These are phyloP conservation scores for Periphyllus acericola DNA, from an alignment of 2,888 invertebrate genomes.

Conservation along the genomic window DNA sequence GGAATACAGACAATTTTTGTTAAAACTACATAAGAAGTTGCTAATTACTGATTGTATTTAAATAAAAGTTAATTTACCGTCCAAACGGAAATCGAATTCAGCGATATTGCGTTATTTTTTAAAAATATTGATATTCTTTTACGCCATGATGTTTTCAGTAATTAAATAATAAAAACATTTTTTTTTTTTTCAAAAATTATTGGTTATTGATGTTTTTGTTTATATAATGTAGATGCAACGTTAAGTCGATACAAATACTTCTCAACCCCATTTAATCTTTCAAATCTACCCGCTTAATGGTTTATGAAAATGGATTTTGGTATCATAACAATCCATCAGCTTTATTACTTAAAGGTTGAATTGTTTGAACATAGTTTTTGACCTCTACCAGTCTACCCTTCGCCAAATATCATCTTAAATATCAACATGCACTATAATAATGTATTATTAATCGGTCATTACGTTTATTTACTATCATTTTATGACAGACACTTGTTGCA, in stretches of 20 bases:
- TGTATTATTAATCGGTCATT: conserved; percentile 41
- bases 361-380: conserved; percentile 26
- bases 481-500: conserved; percentile 48
- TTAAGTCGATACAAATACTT: background rate
- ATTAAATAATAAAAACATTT: background rate
- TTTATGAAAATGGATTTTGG: conserved; percentile 36
- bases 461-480: conserved; percentile 38
- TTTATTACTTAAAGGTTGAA: conserved; percentile 27
- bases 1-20: too few relatives aligned
- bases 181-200: too few relatives aligned
- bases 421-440: conserved; percentile 2
- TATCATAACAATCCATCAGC: conserved; percentile 19
- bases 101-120: too few relatives aligned
- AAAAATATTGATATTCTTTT: too few relatives aligned
- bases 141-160: background rate
- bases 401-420: background rate
- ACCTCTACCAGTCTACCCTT: background rate
- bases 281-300: conserved; percentile 12
- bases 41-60: too few relatives aligned
- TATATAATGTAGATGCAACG: too few relatives aligned
- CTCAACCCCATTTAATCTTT: conserved; percentile 3
- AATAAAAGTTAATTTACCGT: too few relatives aligned
- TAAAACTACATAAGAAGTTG: too few relatives aligned
- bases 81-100: too few relatives aligned
- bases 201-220: too few relatives aligned